A percentile compares a stretch with the other conserved stretches of the same genome.
Conservation (phyloP, 1,140 invertebrate species). For the Drosophila carrolli region DNA sequence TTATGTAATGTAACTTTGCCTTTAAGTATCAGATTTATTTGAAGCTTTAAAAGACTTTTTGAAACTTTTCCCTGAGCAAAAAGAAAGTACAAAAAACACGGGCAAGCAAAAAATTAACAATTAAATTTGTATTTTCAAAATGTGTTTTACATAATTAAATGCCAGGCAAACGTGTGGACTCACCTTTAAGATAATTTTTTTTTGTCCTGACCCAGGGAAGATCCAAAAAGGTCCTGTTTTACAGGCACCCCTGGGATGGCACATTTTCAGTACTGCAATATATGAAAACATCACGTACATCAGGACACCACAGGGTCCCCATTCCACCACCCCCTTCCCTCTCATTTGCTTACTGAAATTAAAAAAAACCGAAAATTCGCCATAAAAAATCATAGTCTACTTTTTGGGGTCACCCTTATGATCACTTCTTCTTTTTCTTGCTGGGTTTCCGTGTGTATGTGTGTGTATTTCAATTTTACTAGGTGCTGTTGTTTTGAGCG, state of each 20-base stretch:
- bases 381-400: constrained; percentile 73
- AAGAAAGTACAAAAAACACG: too few species aligned
- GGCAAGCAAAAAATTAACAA: too few species aligned
- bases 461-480: constrained; percentile 17
- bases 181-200: constrained; percentile 6
- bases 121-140: background rate
- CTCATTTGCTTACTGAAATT: constrained; percentile 49
- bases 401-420: constrained; percentile 26
- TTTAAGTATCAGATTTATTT: background rate
- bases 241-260: constrained; percentile 9
- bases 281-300: constrained; percentile 19
- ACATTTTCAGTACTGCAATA: constrained; percentile 33
- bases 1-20: background rate
- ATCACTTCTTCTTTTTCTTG: constrained; percentile 4
- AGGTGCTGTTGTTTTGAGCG: constrained; percentile 21
- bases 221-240: constrained; percentile 1
- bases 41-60: background rate
- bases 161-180: background rate
- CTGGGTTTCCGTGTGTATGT: background rate
- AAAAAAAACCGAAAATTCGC: constrained; percentile 61
- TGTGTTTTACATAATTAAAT: constrained; percentile 9
- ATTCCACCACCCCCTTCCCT: background rate
- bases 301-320: constrained; percentile 18
- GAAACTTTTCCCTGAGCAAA: too few species aligned
- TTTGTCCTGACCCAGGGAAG: background rate